These are phyloP conservation scores for Helicolenus hilgendorfi DNA, from an alignment of 2,797 vertebrate species.

Conservation along the genomic window DNA sequence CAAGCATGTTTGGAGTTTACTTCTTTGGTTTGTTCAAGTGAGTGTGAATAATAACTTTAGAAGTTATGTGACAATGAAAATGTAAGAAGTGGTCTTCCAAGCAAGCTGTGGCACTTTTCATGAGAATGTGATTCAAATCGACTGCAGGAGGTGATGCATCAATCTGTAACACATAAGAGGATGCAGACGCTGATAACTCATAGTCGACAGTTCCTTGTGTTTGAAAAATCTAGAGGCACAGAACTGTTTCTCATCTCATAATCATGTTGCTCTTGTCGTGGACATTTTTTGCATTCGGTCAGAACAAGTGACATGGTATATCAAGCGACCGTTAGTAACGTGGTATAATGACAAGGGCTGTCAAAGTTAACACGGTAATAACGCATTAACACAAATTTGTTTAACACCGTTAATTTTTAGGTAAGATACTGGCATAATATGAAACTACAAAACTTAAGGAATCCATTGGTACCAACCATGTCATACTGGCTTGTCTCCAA, in stretches of 20 bases:
- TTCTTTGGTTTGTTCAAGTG: not conserved
- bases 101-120: not conserved
- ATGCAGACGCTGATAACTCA: not conserved
- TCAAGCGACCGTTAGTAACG: not conserved
- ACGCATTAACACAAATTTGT: no score
- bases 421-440: not conserved
- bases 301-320: not conserved
- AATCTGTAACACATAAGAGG: not conserved
- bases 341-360: no score
- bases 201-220: not conserved
- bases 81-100: not conserved
- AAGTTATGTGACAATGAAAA: not conserved
- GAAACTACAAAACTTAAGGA: not conserved
- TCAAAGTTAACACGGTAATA: no score
- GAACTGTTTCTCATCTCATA: not conserved
- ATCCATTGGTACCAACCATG: not conserved
- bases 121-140: not conserved
- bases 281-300: not conserved
- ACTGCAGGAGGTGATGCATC: not conserved
- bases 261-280: not conserved
- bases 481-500: not conserved
- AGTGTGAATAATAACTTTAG: not conserved
- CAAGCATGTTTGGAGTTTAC: not conserved
- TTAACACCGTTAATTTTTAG: not conserved
- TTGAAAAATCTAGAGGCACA: not conserved